Percentiles rank a stretch among this genome's conserved stretches.
These are phyloP conservation scores for Drepanosiphum platanoidis DNA, from an alignment of 2,888 invertebrate species.

Conservation along the genomic window DNA sequence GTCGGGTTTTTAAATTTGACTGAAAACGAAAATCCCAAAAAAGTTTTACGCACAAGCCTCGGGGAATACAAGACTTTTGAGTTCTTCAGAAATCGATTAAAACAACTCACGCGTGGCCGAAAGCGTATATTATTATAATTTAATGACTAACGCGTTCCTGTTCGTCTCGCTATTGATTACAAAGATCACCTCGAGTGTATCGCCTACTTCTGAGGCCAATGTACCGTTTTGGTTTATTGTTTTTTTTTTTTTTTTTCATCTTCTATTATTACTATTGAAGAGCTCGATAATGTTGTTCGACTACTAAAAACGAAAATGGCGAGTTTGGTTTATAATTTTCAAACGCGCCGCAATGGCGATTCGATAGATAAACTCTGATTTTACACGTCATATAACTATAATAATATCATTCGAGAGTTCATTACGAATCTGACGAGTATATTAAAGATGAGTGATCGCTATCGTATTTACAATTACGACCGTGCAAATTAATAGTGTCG, in stretches of 20 bases:
- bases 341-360: background rate
- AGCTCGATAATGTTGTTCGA: slow-evolving; percentile 29
- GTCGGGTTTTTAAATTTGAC: background rate
- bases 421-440: background rate
- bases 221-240: slow-evolving; percentile 44
- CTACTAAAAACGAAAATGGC: slow-evolving; percentile 11
- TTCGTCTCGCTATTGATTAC: background rate
- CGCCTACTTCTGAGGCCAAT: slow-evolving; percentile 31
- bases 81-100: background rate
- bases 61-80: background rate
- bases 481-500: background rate
- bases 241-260: too few relatives aligned
- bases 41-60: too few relatives aligned
- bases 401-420: background rate
- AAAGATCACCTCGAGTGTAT: slow-evolving; percentile 25
- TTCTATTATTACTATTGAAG: background rate
- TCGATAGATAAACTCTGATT: slow-evolving; percentile 22
- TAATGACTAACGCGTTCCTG: background rate
- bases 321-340: background rate
- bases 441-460: too few relatives aligned
- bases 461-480: slow-evolving; percentile 14
- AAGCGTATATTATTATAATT: slow-evolving; percentile 16
- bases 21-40: background rate
- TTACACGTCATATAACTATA: background rate
- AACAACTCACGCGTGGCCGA: slow-evolving; percentile 22